These are phyloP conservation scores for Bursaphelenchus mucronatus DNA, from an alignment of 1,140 invertebrate genomes.

Conservation along the genomic window DNA sequence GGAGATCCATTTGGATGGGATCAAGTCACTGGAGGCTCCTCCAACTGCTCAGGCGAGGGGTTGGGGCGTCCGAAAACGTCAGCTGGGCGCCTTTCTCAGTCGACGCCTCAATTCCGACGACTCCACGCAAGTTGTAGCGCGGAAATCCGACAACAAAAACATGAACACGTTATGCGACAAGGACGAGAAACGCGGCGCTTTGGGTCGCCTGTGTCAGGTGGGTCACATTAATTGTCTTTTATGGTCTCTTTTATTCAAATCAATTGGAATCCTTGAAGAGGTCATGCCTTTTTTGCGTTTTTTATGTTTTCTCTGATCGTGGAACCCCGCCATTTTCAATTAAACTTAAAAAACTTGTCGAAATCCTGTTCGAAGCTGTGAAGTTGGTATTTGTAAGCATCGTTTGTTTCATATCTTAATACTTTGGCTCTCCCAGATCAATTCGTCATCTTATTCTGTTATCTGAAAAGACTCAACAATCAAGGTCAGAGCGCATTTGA, in stretches of 20 bases:
- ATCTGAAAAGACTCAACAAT: no score
- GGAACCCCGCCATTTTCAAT: neutral
- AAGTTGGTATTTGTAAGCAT: neutral
- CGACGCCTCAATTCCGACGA: conserved; percentile 10
- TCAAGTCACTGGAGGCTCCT: neutral
- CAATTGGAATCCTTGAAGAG: neutral
- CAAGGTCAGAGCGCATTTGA: no score
- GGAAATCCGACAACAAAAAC: neutral
- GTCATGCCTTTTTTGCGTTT: neutral
- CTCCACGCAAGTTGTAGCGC: conserved; percentile 1
- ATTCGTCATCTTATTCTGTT: no score
- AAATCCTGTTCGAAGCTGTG: neutral
- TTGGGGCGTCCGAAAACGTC: conserved; percentile 6
- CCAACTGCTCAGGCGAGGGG: neutral
- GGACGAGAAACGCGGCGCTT: conserved; percentile 6
- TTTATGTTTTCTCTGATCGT: neutral
- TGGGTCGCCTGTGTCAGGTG: conserved; percentile 17
- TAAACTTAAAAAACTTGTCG: neutral
- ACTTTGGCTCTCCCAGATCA: no score
- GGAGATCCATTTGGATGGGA: neutral
- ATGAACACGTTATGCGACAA: conserved; percentile 8
- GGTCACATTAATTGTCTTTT: neutral
- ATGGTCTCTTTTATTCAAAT: conserved; percentile 6
- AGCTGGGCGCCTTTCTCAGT: neutral
- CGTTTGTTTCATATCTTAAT: neutral